Evolutionary conservation across 2,888 invertebrate genomes (phyloP).

Genomic region (Agrochola macilenta): DNA sequence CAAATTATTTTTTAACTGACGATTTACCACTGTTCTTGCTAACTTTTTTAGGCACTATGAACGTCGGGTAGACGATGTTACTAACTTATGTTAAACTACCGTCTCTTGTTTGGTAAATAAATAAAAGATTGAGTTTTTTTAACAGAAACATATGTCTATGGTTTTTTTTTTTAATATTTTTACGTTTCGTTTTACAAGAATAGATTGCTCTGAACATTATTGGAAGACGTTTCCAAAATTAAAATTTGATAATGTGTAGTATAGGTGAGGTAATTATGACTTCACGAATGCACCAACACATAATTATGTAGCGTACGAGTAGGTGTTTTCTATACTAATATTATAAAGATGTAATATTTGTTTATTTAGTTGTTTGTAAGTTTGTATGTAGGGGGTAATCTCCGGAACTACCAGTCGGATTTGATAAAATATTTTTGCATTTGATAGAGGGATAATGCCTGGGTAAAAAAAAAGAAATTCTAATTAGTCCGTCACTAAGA

Average conservation of each 20-base stretch:
- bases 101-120: conserved; percentile 28
- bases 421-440: too few species aligned
- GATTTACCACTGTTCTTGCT: conserved; percentile 22
- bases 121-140: conserved; percentile 2
- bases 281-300: conserved; percentile 1
- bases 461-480: too few species aligned
- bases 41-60: conserved; percentile 32
- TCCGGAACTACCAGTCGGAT: too few species aligned
- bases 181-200: background rate
- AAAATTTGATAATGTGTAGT: background rate
- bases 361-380: too few species aligned
- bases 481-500: too few species aligned
- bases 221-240: background rate
- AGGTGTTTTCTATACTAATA: too few species aligned
- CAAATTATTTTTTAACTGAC: conserved; percentile 49
- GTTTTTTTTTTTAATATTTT: background rate
- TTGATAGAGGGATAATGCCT: too few species aligned
- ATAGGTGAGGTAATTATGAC: background rate
- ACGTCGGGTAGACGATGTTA: conserved; percentile 16
- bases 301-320: too few species aligned
- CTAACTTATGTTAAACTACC: conserved; percentile 39
- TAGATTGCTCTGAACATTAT: too few species aligned
- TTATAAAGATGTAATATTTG: too few species aligned
- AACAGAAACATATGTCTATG: background rate
- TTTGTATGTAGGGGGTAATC: too few species aligned